Evolutionary conservation across 2,113 vertebrate species (phyloP), one percentile per base, ranked within the genome.

Genomic region (Galbula dea): DNA sequence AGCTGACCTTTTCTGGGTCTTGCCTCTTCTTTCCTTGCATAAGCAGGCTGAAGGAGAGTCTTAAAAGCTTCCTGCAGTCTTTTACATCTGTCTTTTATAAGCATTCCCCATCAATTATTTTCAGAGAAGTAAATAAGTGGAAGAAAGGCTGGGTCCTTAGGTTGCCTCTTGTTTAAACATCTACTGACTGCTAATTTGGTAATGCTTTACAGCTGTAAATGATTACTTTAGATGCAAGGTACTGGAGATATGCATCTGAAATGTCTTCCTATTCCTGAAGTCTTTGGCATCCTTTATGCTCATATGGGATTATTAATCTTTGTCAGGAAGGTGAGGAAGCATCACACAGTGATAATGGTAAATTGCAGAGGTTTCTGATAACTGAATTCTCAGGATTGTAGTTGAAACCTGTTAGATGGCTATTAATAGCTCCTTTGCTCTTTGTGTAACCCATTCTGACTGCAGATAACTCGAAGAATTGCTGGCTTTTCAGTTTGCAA

Each of bases 311-410:
- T 91, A 94, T 86, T 74, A 90, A 75, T 93, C 94, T 90, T 77
- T 86, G 86, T 90, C 95, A 90, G 69, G 23, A 86, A 83, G 76
- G 73, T 88, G 68, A 84, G 51, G 61, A 90, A 90, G 17, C 12
- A 54, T 69, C 73, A 77, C 36, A 15, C 3, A 29, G 30, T 89
- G 92, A 94, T 93, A 86, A 94, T 86, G 30, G 24, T 65, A 32
- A 83, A 18, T 90, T 86, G 19, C 80, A 81, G 61, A 76, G 61
- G 68, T 86, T 94, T 94, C 75, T 88, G 88, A 93, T 90, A 95
- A 83, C 79, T 67, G 57, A 83, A 39, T 72, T 90, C 72, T 61
- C 59, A 84, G 22, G 63, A 91, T 32, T 88, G 48, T 81, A 76
- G 72, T 26, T 88, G 83, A 93, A 90, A 81, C 10, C 75, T 88